These are phyloP conservation scores for Pardosa pseudoannulata DNA, from an alignment of 2,888 invertebrate species.

Conservation along the genomic window DNA sequence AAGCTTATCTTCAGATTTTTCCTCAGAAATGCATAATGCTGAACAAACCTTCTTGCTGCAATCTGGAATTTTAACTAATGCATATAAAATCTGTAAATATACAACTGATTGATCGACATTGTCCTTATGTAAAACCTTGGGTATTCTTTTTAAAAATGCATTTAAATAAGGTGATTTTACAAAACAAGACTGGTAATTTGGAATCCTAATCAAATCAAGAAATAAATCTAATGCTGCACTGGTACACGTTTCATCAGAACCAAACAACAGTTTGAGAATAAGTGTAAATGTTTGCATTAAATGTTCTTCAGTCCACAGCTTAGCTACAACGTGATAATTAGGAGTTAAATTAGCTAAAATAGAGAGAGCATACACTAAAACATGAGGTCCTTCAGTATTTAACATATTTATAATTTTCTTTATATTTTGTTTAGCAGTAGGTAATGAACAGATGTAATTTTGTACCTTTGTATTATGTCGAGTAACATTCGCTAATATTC, in stretches of 20 bases:
- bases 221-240: conserved; percentile 55
- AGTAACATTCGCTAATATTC: conserved; percentile 43
- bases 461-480: conserved; percentile 47
- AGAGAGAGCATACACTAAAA: conserved; percentile 46
- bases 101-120: conserved; percentile 17
- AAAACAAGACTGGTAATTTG: conserved; percentile 27
- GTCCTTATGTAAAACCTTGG: conserved; percentile 8
- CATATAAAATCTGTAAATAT: conserved; percentile 39
- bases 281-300: conserved; percentile 53
- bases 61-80: conserved; percentile 6
- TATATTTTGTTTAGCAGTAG: conserved; percentile 33
- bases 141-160: conserved; percentile 30
- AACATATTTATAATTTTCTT: conserved; percentile 43
- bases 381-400: conserved; percentile 22
- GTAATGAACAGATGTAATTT: conserved; percentile 31
- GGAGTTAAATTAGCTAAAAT: conserved; percentile 42
- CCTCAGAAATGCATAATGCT: conserved; percentile 28
- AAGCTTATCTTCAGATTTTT: background rate
- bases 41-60: conserved; percentile 22
- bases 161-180: conserved; percentile 18
- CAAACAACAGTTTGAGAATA: conserved; percentile 43
- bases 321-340: conserved; percentile 18
- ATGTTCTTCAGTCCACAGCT: conserved; percentile 61
- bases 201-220: conserved; percentile 36
- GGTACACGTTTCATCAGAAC: conserved; percentile 32